These are phyloP conservation scores for Scaptomyza parva DNA, from an alignment of 2,888 invertebrate genomes.

Conservation along the genomic window DNA sequence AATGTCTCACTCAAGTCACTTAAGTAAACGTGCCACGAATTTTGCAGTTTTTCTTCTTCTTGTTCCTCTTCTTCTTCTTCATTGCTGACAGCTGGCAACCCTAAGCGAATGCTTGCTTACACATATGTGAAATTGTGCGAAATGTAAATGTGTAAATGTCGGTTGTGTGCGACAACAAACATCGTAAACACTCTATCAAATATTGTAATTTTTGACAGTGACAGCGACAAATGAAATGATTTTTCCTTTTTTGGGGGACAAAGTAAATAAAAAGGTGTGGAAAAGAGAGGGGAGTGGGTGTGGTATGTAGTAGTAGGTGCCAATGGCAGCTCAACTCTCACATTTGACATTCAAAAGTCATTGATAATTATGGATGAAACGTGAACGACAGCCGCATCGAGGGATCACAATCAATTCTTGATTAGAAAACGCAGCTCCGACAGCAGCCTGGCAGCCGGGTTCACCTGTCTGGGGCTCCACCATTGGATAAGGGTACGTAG, in stretches of 20 bases:
- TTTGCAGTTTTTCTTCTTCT: slow-evolving; percentile 22
- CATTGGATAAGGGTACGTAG: slow-evolving; percentile 43
- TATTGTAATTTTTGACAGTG: slow-evolving; percentile 80
- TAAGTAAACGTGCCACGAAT: slow-evolving; percentile 70
- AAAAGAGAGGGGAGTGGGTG: not conserved
- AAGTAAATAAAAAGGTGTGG: not conserved
- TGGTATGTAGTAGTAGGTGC: slow-evolving; percentile 42
- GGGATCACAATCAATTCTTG: slow-evolving; percentile 81
- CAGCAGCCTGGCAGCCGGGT: slow-evolving; percentile 32
- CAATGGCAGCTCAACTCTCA: slow-evolving; percentile 64
- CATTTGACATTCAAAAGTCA: slow-evolving; percentile 81
- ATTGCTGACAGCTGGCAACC: slow-evolving; percentile 38
- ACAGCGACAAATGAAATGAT: slow-evolving; percentile 78
- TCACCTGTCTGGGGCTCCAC: slow-evolving; percentile 59
- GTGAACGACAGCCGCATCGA: slow-evolving; percentile 81
- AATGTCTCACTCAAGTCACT: slow-evolving; percentile 74
- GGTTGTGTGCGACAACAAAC: slow-evolving; percentile 11
- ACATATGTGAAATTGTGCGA: slow-evolving; percentile 61
- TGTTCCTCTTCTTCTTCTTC: too few species aligned
- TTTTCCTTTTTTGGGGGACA: slow-evolving; percentile 40
- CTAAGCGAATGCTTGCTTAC: slow-evolving; percentile 58
- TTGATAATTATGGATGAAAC: slow-evolving; percentile 78
- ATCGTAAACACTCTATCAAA: slow-evolving; percentile 75
- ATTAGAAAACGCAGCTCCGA: slow-evolving; percentile 76
- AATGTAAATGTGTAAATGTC: slow-evolving; percentile 31